Percentiles rank a stretch among this genome's conserved stretches.
These are phyloP conservation scores for Vultur gryphus DNA, from an alignment of 2,797 vertebrate species.

Conservation along the genomic window DNA sequence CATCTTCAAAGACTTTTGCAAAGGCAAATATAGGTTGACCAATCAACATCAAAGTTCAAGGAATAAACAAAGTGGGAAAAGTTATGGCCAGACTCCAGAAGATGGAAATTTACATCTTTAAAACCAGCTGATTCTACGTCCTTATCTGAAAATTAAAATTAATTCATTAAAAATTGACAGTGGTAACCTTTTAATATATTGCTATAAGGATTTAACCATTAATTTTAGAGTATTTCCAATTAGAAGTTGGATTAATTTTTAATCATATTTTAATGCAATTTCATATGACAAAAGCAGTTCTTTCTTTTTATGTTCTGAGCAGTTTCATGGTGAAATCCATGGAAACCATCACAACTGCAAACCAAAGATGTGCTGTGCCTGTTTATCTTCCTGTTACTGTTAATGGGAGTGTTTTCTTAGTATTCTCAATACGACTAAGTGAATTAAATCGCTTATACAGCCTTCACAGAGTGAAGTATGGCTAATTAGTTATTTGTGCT, in stretches of 20 bases:
- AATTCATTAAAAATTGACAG: conserved; percentile 11
- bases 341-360: neutral
- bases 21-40: neutral
- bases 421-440: neutral
- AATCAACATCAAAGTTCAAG: neutral
- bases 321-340: neutral
- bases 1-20: neutral
- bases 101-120: neutral
- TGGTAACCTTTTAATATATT: neutral
- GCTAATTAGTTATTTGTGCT: conserved; percentile 11
- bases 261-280: neutral
- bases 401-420: neutral
- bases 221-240: neutral
- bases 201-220: neutral
- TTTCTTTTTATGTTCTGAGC: neutral
- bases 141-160: neutral
- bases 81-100: neutral
- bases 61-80: neutral
- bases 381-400: neutral
- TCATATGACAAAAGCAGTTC: neutral
- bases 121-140: neutral
- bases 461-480: neutral
- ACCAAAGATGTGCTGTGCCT: neutral
- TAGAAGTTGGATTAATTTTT: conserved; percentile 14
- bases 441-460: neutral